Evolutionary conservation across 2,797 vertebrate genomes (phyloP).

Genomic region (Coendou prehensilis): DNA sequence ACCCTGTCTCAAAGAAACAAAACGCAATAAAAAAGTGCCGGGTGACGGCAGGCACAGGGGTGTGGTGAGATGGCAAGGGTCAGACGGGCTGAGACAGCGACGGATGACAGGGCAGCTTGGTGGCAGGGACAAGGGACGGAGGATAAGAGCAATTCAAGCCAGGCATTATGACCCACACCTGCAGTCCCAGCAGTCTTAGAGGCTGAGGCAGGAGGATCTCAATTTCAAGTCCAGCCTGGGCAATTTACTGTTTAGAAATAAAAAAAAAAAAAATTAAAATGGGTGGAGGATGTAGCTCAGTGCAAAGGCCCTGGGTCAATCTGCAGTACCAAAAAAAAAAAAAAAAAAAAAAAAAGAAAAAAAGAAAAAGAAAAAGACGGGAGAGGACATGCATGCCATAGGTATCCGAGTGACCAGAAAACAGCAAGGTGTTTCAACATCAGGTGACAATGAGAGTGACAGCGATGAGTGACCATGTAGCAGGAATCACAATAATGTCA

Average conservation of each 20-base stretch:
- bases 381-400: too few species aligned
- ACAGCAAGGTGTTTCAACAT: background rate
- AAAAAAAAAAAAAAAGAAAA: too few species aligned
- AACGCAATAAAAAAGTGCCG: background rate
- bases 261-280: too few species aligned
- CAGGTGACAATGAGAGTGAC: background rate
- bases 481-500: background rate
- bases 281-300: too few species aligned
- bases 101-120: background rate
- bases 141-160: background rate
- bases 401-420: background rate
- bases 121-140: too few species aligned
- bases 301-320: too few species aligned
- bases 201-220: too few species aligned
- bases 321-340: too few species aligned
- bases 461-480: background rate
- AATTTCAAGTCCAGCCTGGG: background rate
- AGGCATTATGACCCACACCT: background rate
- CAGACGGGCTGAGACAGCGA: too few species aligned
- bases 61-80: rapidly evolving
- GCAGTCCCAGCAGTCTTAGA: too few species aligned
- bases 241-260: background rate
- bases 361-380: too few species aligned
- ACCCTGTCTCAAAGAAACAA: too few species aligned
- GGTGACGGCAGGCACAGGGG: background rate